phyloP scores from a whole-genome alignment of 2,113 vertebrate genomes.

The Melanostigma gelatinosum region DNA sequence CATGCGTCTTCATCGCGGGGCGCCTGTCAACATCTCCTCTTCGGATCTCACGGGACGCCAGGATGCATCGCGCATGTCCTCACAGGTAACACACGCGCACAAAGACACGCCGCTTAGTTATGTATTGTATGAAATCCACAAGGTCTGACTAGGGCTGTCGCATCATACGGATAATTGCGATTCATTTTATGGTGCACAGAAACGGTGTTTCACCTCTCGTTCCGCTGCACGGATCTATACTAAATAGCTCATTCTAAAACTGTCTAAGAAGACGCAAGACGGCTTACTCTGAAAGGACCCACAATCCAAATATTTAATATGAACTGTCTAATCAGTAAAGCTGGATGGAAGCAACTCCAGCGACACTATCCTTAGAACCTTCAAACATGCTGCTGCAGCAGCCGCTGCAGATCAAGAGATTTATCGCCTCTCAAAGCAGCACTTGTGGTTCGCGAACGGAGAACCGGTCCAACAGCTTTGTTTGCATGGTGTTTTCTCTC shows the following conservation, averaged over 20 bases:
- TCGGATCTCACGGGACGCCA: slow-evolving; percentile 97
- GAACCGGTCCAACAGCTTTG: neutral
- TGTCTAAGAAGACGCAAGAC: too few species aligned
- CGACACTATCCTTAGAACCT: too few species aligned
- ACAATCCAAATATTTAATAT: too few species aligned
- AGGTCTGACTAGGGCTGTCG: neutral
- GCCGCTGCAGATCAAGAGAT: too few species aligned
- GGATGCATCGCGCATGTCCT: slow-evolving; percentile 95
- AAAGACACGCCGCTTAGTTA: neutral
- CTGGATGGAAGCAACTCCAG: too few species aligned
- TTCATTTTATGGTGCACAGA: too few species aligned
- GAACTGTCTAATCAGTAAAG: too few species aligned
- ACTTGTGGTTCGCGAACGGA: neutral
- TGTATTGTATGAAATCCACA: neutral
- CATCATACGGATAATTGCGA: neutral
- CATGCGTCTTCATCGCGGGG: slow-evolving; percentile 96
- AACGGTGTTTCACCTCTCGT: too few species aligned
- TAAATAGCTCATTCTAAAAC: too few species aligned
- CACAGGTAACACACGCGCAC: slow-evolving; percentile 85
- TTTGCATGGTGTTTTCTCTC: neutral
- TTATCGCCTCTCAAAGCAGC: neutral
- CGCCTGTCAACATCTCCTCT: slow-evolving; percentile 95
- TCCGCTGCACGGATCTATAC: too few species aligned
- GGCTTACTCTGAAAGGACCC: too few species aligned
- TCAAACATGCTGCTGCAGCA: too few species aligned